Evolutionary conservation across 2,888 invertebrate genomes (phyloP).

Genomic region (Zaprionus lineosus): DNA sequence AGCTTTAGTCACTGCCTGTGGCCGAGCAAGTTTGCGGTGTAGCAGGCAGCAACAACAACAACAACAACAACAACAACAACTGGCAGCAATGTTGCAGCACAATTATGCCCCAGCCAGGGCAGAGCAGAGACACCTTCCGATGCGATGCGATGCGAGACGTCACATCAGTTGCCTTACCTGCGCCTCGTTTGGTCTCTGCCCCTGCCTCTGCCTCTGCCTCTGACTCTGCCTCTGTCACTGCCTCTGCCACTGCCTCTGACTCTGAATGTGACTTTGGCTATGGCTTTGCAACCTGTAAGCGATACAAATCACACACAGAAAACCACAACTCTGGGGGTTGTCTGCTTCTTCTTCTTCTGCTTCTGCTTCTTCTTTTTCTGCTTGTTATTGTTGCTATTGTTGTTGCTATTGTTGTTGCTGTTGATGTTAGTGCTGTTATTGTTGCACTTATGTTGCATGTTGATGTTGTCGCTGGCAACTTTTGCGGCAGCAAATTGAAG

Average conservation of each 20-base stretch:
- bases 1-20: neutral
- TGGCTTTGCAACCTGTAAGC: constrained; percentile 57
- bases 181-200: constrained; percentile 26
- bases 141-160: neutral
- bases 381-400: neutral
- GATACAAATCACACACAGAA: constrained; percentile 70
- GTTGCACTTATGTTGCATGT: constrained; percentile 22
- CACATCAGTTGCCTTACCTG: constrained; percentile 12
- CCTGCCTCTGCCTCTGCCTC: constrained; percentile 1
- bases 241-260: constrained; percentile 11
- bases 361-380: constrained; percentile 1
- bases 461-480: constrained; percentile 57
- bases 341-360: too few relatives aligned
- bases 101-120: constrained; percentile 8
- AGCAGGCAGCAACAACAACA: neutral
- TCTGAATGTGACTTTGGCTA: constrained; percentile 8
- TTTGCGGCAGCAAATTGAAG: constrained; percentile 70
- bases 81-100: constrained; percentile 6
- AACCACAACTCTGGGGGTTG: constrained; percentile 45
- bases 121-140: constrained; percentile 16
- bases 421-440: constrained; percentile 51
- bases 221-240: constrained; percentile 6
- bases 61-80: neutral
- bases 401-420: constrained; percentile 19
- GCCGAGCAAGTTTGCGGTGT: neutral